Evolutionary conservation across 2,113 vertebrate species (phyloP), one percentile per base, ranked within the genome.

Genomic region (Platysteira castanea): DNA sequence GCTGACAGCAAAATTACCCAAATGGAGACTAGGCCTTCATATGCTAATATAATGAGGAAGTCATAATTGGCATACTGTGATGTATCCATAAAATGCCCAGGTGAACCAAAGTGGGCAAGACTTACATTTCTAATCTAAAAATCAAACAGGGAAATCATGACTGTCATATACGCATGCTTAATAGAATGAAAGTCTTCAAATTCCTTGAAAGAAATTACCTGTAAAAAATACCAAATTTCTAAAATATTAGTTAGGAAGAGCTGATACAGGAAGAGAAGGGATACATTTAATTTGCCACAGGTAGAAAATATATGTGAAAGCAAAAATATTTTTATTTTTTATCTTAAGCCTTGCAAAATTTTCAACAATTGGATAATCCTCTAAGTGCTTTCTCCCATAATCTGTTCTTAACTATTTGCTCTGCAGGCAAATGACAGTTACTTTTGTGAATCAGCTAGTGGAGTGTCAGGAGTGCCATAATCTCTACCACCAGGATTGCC

Each of bases 401-500:
- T 93, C 28, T 97, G 15, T 97, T 97, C 96, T 94, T 89, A 91
- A 95, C 94, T 94, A 46, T 94, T 93, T 97, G 52, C 84, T 95
- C 94, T 96, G 84, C 96, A 99, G 99, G 96, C 99, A 99, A 98
- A 99, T 99, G 99, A 99, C 99, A 1, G 99, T 99, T 84, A 98
- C 98, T 47, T 99, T 99, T 91, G 99, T 99, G 47, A 99, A 99
- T 97, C 99, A 99, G 95, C 94, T 99, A 92, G 99, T 99, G 31
- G 99, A 99, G 92, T 99, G 99, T 97, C 99, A 99, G 93, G 99
- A 99, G 94, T 99, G 99, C 96, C 99, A 99, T 96, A 99, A 99
- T 97, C 98, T 99, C 87, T 99, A 99, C 97, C 99, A 99, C 97
- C 99, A 99, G 97, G 99, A 99, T 70, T 99, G 99, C 93, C 99